Percentiles rank a stretch among this genome's conserved stretches.
Evolutionary conservation across 2,888 invertebrate species (phyloP).

Genomic region (Gryllus longicercus): DNA sequence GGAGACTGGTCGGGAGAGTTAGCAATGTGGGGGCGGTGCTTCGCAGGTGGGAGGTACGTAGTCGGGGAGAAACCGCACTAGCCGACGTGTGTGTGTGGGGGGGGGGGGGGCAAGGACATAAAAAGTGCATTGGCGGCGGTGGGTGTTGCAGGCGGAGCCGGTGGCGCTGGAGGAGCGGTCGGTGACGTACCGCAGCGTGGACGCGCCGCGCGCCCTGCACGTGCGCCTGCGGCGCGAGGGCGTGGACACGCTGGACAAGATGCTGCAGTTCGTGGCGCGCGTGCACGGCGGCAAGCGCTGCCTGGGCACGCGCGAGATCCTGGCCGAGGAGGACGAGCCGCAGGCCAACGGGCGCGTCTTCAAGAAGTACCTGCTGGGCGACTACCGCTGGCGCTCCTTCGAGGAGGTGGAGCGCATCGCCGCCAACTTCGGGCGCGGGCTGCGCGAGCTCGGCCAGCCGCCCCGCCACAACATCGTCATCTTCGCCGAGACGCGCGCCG

Average conservation of each 20-base stretch:
- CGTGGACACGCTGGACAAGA: conserved; percentile 77
- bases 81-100: too few species aligned
- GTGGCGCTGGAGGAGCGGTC: conserved; percentile 61
- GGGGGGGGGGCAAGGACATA: too few species aligned
- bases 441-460: conserved; percentile 72
- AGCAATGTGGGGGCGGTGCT: too few species aligned
- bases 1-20: too few species aligned
- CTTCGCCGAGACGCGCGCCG: conserved; percentile 95
- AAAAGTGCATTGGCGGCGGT: too few species aligned
- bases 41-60: too few species aligned
- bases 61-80: too few species aligned
- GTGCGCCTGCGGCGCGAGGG: conserved; percentile 69
- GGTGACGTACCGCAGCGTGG: conserved; percentile 70
- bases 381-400: conserved; percentile 87
- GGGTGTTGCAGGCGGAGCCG: conserved; percentile 61
- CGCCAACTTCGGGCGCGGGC: conserved; percentile 75
- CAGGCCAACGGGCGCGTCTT: conserved; percentile 93
- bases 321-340: conserved; percentile 89
- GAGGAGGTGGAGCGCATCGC: conserved; percentile 73
- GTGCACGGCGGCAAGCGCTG: conserved; percentile 71
- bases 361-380: conserved; percentile 94
- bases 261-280: conserved; percentile 74
- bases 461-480: conserved; percentile 78
- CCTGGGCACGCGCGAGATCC: conserved; percentile 84
- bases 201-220: conserved; percentile 67